Conservation (phyloP, 1,140 invertebrate species). For the Eupristina koningsbergeri region DNA sequence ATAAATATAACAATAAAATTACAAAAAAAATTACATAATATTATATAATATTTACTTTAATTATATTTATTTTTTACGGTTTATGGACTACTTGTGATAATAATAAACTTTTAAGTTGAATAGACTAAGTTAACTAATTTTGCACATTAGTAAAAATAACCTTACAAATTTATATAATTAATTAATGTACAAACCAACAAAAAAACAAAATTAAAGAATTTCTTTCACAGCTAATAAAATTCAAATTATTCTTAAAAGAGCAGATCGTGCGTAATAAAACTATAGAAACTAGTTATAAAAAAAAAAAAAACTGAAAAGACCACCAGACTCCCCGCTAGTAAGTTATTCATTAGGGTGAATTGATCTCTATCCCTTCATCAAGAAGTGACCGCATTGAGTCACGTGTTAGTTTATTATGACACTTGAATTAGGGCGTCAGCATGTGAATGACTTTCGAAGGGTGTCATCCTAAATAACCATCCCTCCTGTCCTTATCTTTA, state of each 20-base stretch:
- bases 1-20: too few species aligned
- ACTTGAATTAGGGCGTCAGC: constrained; percentile 55
- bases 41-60: too few species aligned
- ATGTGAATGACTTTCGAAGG: constrained; percentile 53
- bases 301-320: background rate
- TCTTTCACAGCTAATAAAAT: constrained; percentile 62
- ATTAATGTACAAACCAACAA: background rate
- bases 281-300: too few species aligned
- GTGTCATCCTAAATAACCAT: constrained; percentile 55
- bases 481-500: constrained; percentile 59
- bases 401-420: constrained; percentile 65
- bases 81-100: background rate
- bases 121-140: background rate
- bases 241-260: constrained; percentile 53
- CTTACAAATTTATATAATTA: background rate
- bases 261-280: background rate
- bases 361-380: constrained; percentile 50
- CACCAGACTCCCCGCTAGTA: constrained; percentile 36
- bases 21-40: too few species aligned
- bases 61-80: background rate
- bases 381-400: constrained; percentile 63
- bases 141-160: too few species aligned
- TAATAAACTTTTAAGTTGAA: background rate
- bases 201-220: background rate
- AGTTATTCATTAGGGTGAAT: constrained; percentile 58